Base-by-base conservation (phyloP, 2,113 vertebrate genomes). In the Manacus vitellinus region DNA sequence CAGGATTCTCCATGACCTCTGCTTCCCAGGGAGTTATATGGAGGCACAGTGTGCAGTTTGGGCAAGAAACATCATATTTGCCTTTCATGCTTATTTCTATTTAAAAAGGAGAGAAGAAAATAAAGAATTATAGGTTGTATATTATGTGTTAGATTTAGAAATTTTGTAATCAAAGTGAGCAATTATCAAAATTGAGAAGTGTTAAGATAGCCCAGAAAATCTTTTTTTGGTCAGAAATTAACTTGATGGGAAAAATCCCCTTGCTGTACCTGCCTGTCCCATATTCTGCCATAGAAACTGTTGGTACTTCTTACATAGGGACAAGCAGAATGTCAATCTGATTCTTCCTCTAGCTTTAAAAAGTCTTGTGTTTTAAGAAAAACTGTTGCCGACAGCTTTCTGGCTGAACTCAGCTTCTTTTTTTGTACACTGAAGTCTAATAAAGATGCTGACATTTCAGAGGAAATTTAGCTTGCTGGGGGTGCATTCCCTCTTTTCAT, bases 11-110 rank as follows among this genome's bases (percentile, higher is more conserved):
- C 28, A 41, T n/a, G 16, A 23, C 8, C 13, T 61, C 44, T 86
- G 9, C 13, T 43, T 59, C 24, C 9, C 0, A 0, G 8, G 4
- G 6, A 63, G 9, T 5, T 35, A 3, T 7, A 31, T 41, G 21
- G 17, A 52, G 21, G 6, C 35, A 28, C 24, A 85, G 37, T 35
- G 82, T 55, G 17, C 3, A 55, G 12, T 52, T 73, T 51, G 18
- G 59, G 12, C 7, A 84, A 30, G 58, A 82, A 92, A 88, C 2
- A 17, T 12, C 39, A 41, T 41, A 16, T 59, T 79, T 79, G 4
- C 23, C 20, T 89, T 43, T 27, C 47, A 43, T 20, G 10, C 7
- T 87, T 80, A 30, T 67, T 80, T 68, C 4, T 61, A 10, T 70
- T 70, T 41, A 20, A 52, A 88, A 61, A 41, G 12, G 23, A 76